These are phyloP conservation scores for Drosophila mimetica DNA, from an alignment of 2,888 invertebrate genomes.

Conservation along the genomic window DNA sequence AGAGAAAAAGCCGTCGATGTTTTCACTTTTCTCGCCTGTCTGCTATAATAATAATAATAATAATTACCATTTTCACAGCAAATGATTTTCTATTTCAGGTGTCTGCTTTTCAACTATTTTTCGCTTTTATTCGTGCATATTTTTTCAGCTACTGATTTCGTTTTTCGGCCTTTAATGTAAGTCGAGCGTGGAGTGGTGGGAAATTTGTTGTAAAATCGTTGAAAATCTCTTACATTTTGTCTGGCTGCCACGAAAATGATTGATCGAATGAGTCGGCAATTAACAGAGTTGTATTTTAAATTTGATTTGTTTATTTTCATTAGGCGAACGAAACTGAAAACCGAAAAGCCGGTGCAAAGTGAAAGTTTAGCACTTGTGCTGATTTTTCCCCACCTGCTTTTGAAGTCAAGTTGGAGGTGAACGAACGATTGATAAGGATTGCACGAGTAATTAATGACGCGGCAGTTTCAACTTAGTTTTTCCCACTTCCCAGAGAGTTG, in stretches of 20 bases:
- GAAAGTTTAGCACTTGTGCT: constrained; percentile 64
- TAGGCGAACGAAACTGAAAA: constrained; percentile 24
- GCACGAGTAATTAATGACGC: constrained; percentile 19
- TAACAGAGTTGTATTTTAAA: constrained; percentile 25
- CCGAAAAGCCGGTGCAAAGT: constrained; percentile 49
- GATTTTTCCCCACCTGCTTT: constrained; percentile 29
- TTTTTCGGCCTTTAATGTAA: constrained; percentile 28
- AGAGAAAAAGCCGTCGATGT: constrained; percentile 38
- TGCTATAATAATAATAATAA: constrained; percentile 42
- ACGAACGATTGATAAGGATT: constrained; percentile 32
- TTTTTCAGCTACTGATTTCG: constrained; percentile 16
- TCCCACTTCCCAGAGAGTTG: background rate
- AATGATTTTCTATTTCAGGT: constrained; percentile 45
- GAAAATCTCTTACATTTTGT: constrained; percentile 22
- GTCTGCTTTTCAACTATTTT: constrained; percentile 34
- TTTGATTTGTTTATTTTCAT: constrained; percentile 42
- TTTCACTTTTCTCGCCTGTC: constrained; percentile 45
- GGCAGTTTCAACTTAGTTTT: constrained; percentile 9
- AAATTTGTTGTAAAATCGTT: constrained; percentile 36
- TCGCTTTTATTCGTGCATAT: constrained; percentile 12
- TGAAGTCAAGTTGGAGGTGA: constrained; percentile 18
- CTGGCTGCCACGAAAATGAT: constrained; percentile 13
- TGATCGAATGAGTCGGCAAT: constrained; percentile 38
- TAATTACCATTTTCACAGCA: constrained; percentile 48
- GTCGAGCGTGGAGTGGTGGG: constrained; percentile 37